phyloP scores from a whole-genome alignment of 2,888 invertebrate species.

The Stenodera caucasica region DNA sequence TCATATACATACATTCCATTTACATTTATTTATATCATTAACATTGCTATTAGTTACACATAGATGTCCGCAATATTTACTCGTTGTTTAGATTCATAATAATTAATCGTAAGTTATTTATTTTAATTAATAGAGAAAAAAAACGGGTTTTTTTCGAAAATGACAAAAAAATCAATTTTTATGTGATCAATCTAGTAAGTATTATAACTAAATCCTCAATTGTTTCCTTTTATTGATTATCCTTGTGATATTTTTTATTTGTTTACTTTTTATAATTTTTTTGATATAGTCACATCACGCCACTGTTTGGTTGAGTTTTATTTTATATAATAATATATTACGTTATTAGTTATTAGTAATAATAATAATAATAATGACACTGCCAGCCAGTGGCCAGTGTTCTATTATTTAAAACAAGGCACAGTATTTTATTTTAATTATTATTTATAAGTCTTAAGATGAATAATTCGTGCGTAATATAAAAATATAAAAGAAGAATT shows the following conservation, averaged over 20 bases:
- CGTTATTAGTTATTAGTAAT: conserved; percentile 20
- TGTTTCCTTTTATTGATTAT: conserved; percentile 21
- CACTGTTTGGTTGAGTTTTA: conserved; percentile 56
- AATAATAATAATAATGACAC: conserved; percentile 15
- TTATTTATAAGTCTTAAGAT: neutral
- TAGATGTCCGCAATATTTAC: conserved; percentile 68
- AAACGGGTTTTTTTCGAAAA: no score
- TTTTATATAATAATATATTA: conserved; percentile 40
- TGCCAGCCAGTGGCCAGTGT: conserved; percentile 32
- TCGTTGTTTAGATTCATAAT: conserved; percentile 59
- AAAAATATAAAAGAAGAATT: neutral
- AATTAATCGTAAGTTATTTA: neutral
- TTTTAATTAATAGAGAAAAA: no score
- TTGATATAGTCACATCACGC: conserved; percentile 52
- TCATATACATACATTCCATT: conserved; percentile 67
- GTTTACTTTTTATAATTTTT: conserved; percentile 38
- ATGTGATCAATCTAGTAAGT: conserved; percentile 10
- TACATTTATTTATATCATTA: conserved; percentile 67
- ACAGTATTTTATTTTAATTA: conserved; percentile 19
- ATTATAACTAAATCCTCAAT: neutral
- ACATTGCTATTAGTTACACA: conserved; percentile 69
- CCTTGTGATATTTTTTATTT: conserved; percentile 33
- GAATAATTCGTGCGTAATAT: no score
- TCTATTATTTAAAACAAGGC: conserved; percentile 10
- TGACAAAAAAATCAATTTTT: neutral